phyloP scores from a whole-genome alignment of 2,797 vertebrate genomes.

The Poeciliopsis gracilis region DNA sequence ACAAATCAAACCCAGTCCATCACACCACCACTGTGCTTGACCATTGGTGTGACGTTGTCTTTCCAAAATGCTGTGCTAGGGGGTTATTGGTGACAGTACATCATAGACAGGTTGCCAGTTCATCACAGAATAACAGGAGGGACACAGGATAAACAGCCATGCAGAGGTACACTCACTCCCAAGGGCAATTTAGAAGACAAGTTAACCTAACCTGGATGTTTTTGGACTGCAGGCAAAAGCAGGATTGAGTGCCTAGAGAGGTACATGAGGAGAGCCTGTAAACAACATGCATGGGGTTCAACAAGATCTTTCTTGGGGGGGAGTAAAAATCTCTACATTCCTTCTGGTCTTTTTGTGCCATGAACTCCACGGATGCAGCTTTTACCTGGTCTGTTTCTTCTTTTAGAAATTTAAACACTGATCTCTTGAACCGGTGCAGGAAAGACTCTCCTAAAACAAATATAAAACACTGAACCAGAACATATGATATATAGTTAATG shows the following conservation, averaged over 20 bases:
- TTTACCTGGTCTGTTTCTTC: background rate
- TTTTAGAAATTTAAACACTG: background rate
- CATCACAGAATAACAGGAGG: too few relatives aligned
- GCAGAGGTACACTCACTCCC: too few relatives aligned
- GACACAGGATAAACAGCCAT: too few relatives aligned
- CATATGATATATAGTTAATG: background rate
- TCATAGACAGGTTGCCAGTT: too few relatives aligned
- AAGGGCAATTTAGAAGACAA: too few relatives aligned
- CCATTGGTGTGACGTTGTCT: background rate
- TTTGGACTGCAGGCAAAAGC: background rate
- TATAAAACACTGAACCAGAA: background rate
- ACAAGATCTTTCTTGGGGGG: too few relatives aligned
- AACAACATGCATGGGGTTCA: background rate
- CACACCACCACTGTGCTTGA: background rate
- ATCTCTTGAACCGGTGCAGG: background rate
- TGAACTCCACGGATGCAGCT: background rate
- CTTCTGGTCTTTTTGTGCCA: background rate
- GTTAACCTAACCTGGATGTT: background rate
- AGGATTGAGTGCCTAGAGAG: background rate
- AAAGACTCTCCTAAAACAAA: background rate
- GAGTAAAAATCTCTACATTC: too few relatives aligned
- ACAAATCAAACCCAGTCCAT: background rate
- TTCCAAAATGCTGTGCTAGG: background rate
- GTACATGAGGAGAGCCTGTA: background rate
- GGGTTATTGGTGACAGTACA: too few relatives aligned